A percentile compares a stretch with the other conserved stretches of the same genome.
phyloP scores from a whole-genome alignment of 2,888 invertebrate species.

The Orthosia gothica region DNA sequence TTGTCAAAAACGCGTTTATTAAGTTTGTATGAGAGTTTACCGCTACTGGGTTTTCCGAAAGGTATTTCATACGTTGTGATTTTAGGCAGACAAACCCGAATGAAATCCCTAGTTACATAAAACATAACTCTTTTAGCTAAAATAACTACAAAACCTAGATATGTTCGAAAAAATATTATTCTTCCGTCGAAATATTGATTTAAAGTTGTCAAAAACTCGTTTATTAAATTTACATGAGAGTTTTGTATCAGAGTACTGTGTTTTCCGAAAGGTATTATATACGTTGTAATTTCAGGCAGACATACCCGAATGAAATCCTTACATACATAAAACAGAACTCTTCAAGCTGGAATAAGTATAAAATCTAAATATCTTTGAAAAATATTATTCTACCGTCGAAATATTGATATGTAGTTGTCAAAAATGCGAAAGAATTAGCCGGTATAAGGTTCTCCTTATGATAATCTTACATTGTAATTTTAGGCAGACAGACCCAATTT shows the following conservation, averaged over 20 bases:
- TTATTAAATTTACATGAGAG: constrained; percentile 59
- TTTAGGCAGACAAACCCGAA: too few relatives aligned
- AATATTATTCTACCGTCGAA: background rate
- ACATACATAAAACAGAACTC: too few relatives aligned
- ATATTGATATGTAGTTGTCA: constrained; percentile 20
- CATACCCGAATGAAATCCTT: too few relatives aligned
- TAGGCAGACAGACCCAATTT: background rate
- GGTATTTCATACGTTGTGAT: constrained; percentile 36
- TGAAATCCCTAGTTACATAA: too few relatives aligned
- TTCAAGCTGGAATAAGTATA: too few relatives aligned
- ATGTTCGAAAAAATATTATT: background rate
- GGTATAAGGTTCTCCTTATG: constrained; percentile 49
- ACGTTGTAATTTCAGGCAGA: too few relatives aligned
- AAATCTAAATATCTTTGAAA: background rate
- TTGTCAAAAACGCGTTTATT: constrained; percentile 51
- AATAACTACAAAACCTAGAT: background rate
- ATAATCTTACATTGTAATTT: constrained; percentile 32
- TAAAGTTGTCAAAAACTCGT: constrained; percentile 38
- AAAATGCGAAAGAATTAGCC: too few relatives aligned
- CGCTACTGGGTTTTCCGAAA: constrained; percentile 49
- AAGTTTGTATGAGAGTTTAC: constrained; percentile 59
- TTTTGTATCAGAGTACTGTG: constrained; percentile 49
- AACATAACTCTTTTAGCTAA: too few relatives aligned
- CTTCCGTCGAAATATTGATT: constrained; percentile 5
- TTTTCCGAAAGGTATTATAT: constrained; percentile 53